Evolutionary conservation across 2,797 vertebrate genomes (phyloP).

Genomic region (Notolabrus celidotus): DNA sequence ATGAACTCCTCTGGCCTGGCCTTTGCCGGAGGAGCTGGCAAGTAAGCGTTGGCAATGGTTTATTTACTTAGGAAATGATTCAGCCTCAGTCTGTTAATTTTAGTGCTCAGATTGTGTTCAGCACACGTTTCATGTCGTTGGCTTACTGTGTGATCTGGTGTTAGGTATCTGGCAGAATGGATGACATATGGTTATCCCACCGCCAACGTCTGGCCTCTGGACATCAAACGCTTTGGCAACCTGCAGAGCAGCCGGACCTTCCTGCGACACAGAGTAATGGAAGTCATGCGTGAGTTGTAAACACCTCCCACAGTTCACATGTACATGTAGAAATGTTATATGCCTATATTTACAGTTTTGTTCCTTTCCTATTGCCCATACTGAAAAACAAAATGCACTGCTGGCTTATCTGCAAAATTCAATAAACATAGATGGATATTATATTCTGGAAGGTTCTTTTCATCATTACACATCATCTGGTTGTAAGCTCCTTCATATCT

Average conservation of each 20-base stretch:
- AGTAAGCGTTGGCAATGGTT: conserved; percentile 82
- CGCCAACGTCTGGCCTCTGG: conserved; percentile 94
- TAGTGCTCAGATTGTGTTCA: not conserved
- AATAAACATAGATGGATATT: no score
- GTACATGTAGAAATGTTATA: not conserved
- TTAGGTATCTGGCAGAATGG: conserved; percentile 97
- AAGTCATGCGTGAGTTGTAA: conserved; percentile 95
- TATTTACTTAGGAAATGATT: not conserved
- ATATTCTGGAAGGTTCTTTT: no score
- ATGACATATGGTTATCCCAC: conserved; percentile 95
- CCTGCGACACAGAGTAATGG: conserved; percentile 97
- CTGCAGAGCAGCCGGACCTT: conserved; percentile 98
- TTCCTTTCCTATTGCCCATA: not conserved
- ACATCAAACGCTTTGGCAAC: conserved; percentile 95
- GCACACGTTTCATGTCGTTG: not conserved
- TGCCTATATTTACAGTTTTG: not conserved
- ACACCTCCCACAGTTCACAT: not conserved
- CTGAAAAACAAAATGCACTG: not conserved
- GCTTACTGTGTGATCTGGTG: conserved; percentile 17
- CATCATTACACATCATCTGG: no score
- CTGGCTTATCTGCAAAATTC: no score
- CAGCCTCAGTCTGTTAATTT: not conserved
- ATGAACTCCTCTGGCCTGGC: conserved; percentile 97
- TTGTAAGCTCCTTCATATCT: no score
- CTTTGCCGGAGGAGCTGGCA: conserved; percentile 94